These are phyloP conservation scores for Mus caroli DNA, from an alignment of 2,797 vertebrate genomes.

Conservation along the genomic window DNA sequence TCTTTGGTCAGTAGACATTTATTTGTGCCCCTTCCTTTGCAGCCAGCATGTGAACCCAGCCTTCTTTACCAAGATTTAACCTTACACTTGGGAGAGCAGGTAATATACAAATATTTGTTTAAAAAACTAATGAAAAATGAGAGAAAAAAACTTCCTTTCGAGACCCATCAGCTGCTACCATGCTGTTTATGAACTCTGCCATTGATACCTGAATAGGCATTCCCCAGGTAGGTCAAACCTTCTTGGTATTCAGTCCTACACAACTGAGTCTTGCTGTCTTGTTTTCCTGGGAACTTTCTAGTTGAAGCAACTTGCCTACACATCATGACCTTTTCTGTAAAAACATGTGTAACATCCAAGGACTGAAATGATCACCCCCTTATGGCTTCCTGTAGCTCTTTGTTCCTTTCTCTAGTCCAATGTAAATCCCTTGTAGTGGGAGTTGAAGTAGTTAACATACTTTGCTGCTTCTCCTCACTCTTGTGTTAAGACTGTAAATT, in stretches of 20 bases:
- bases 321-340: constrained; percentile 71
- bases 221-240: constrained; percentile 32
- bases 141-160: not conserved
- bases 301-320: not conserved
- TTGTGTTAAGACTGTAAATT: not conserved
- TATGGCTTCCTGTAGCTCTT: not conserved
- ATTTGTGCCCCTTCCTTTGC: not conserved
- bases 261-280: constrained; percentile 15
- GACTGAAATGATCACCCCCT: not conserved
- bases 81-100: not conserved
- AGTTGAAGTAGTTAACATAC: not conserved
- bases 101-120: not conserved
- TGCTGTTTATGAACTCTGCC: not conserved
- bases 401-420: constrained; percentile 18
- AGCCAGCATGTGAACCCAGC: not conserved
- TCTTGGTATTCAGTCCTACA: constrained; percentile 35
- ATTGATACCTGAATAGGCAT: not conserved
- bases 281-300: constrained; percentile 66
- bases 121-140: not conserved
- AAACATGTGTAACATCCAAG: constrained; percentile 30
- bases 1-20: not conserved
- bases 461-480: not conserved
- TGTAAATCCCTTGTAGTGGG: not conserved
- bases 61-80: not conserved
- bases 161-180: not conserved